phyloP scores from a whole-genome alignment of 2,113 vertebrate species.

The Pelecanoides urinatrix region DNA sequence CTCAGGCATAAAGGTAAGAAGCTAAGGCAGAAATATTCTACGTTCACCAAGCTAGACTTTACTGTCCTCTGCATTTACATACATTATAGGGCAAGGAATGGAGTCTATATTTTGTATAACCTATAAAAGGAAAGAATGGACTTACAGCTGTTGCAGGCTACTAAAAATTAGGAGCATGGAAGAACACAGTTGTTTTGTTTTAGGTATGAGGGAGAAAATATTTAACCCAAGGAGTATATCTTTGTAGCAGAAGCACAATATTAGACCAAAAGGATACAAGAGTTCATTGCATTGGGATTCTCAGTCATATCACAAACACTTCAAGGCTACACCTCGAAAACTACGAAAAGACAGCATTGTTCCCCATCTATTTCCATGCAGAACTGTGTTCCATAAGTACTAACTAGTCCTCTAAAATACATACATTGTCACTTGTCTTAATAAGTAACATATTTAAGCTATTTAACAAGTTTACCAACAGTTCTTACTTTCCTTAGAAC shows the following conservation, averaged over 20 bases:
- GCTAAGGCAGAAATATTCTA: not conserved
- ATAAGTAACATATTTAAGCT: not conserved
- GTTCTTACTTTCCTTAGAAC: not conserved
- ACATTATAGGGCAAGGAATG: not conserved
- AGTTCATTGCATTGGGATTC: not conserved
- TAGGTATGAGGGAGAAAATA: not conserved
- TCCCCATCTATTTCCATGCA: not conserved
- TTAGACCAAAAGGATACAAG: not conserved
- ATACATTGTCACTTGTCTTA: not conserved
- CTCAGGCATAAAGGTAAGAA: not conserved
- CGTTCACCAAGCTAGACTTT: not conserved
- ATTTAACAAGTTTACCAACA: not conserved
- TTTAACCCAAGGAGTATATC: not conserved
- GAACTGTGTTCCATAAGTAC: not conserved
- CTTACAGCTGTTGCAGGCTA: not conserved
- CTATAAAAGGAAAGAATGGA: not conserved
- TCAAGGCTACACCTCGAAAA: not conserved
- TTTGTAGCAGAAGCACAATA: not conserved
- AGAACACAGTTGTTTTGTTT: not conserved
- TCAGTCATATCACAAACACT: not conserved
- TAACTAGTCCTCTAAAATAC: not conserved
- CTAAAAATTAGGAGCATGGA: not conserved
- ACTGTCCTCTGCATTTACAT: not conserved
- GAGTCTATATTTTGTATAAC: not conserved
- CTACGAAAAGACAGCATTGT: not conserved